Evolutionary conservation across 2,888 invertebrate species (phyloP).

Genomic region (Colletes collaris): DNA sequence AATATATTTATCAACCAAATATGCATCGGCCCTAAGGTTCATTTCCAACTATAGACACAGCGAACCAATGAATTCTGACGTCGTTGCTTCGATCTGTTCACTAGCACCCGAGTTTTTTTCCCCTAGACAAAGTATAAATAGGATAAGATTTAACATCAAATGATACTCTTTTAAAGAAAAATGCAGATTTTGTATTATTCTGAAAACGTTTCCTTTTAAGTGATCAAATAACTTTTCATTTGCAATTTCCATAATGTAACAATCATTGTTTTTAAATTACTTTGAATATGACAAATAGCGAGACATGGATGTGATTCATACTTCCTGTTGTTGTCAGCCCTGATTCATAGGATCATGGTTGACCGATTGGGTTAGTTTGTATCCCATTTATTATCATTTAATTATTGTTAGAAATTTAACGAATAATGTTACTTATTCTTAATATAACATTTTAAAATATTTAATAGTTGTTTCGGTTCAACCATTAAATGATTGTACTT

Average conservation of each 20-base stretch:
- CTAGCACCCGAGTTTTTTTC: no score
- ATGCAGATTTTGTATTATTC: background rate
- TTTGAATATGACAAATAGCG: conserved; percentile 32
- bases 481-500: background rate
- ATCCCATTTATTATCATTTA: conserved; percentile 71
- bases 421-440: conserved; percentile 19
- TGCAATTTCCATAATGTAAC: background rate
- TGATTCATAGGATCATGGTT: conserved; percentile 84
- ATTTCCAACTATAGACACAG: no score
- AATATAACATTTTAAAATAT: background rate
- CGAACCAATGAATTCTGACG: no score
- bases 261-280: background rate
- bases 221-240: background rate
- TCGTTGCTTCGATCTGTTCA: no score
- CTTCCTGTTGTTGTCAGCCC: conserved; percentile 80
- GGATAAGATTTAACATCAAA: background rate
- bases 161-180: background rate
- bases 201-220: background rate
- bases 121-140: no score
- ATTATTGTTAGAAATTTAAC: conserved; percentile 53
- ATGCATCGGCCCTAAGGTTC: no score
- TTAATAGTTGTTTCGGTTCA: background rate
- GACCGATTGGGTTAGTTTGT: conserved; percentile 86
- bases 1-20: no score
- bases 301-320: conserved; percentile 76